Evolutionary conservation across 1,140 invertebrate genomes (phyloP), one percentile per base, ranked within the genome.

Genomic region (Streblospio benedicti): DNA sequence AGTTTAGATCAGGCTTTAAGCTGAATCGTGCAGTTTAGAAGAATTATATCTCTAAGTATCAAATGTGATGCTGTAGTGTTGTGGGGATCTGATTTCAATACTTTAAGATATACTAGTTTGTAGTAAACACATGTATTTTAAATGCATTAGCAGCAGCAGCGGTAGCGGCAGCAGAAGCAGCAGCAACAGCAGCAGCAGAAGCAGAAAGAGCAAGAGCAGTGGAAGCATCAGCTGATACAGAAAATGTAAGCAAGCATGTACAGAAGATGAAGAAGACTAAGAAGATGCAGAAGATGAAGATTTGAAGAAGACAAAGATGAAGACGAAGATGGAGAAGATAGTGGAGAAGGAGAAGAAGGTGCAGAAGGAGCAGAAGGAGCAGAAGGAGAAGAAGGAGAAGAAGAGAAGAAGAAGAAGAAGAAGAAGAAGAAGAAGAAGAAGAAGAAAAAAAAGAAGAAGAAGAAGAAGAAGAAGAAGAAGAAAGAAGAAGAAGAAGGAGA

Each of bases 261-360:
- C 41, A 59, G 49, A 54, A 45, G 55, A n/a, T n/a, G 30, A 23
- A 9, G 54, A 33, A 55, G 2, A 55, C 14, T 47, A 31, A 23
- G 47, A 59, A 60, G 27, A 35, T n/a, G 32, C 30, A 31, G 30
- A 35, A 61, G 54, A 57, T 27, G 41, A 38, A 60, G 50, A 54
- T n/a, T n/a, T n/a, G 28, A 32, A 54, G 20, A 38, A 32, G 43
- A 25, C 16, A 25, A 54, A 30, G 32, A 61, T 33, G 30, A 44
- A 20, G 55, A 25, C 31, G 27, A 18, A 58, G 16, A 47, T 14
- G 28, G n/a, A 47, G 25, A 43, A 20, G 31, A 35, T 58, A 20
- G 27, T 14, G 1, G 4, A 35, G 23, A 3, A 27, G 31, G 16
- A 45, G 43, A 59, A 31, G 44, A 33, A 33, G 25, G 20, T 32